Evolutionary conservation across 2,113 vertebrate genomes (phyloP).

Genomic region (Polyodon spathula): DNA sequence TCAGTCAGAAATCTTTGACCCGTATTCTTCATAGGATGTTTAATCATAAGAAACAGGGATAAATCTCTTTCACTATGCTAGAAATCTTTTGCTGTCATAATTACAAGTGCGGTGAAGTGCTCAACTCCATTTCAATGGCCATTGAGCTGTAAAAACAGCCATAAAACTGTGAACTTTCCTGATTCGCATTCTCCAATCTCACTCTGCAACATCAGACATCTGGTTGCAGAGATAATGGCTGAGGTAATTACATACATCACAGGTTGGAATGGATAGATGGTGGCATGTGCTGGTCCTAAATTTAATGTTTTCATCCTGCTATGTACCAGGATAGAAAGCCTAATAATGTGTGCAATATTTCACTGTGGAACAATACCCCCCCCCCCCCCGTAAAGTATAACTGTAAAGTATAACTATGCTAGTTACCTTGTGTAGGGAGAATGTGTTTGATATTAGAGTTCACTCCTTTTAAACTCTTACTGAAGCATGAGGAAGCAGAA

Average conservation of each 20-base stretch:
- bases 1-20: too few species aligned
- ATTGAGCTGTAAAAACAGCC: slow-evolving; percentile 7
- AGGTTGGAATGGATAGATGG: slow-evolving; percentile 2
- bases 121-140: neutral
- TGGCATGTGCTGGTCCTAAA: neutral
- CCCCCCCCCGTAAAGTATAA: neutral
- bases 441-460: neutral
- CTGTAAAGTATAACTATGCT: neutral
- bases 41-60: too few species aligned
- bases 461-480: too few species aligned
- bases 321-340: neutral
- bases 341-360: slow-evolving; percentile 5
- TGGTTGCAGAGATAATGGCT: slow-evolving; percentile 5
- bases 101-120: neutral
- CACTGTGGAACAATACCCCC: neutral
- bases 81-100: neutral
- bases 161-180: slow-evolving; percentile 1
- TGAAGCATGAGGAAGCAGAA: too few species aligned
- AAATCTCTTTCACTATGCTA: neutral
- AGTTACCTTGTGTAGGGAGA: neutral
- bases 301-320: neutral
- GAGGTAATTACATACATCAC: slow-evolving; percentile 7
- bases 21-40: too few species aligned
- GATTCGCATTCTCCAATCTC: neutral
- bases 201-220: slow-evolving; percentile 7